phyloP scores from a whole-genome alignment of 2,113 vertebrate species.

The Paramisgurnus dabryanus region DNA sequence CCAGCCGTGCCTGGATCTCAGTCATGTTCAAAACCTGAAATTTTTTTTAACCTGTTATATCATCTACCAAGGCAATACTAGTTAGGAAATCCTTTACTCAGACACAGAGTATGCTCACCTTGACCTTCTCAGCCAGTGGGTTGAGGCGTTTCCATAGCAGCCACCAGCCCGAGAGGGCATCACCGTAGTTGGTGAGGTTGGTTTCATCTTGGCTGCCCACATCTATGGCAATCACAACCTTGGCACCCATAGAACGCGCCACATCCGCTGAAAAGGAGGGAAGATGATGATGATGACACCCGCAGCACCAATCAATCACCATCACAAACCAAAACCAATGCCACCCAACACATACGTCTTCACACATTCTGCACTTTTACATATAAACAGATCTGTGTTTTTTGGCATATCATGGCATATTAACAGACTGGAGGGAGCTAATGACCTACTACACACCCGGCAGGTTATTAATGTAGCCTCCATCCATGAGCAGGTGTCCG shows the following conservation, averaged over 20 bases:
- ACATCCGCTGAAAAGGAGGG: slow-evolving; percentile 81
- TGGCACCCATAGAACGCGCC: slow-evolving; percentile 90
- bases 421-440: neutral
- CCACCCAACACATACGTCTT: neutral
- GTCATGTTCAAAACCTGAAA: slow-evolving; percentile 93
- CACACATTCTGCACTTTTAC: neutral
- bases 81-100: neutral
- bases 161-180: slow-evolving; percentile 94
- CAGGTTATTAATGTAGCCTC: slow-evolving; percentile 95
- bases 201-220: slow-evolving; percentile 94
- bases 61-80: too few relatives aligned
- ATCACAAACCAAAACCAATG: neutral
- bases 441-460: slow-evolving; percentile 76
- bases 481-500: slow-evolving; percentile 93
- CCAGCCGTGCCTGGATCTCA: slow-evolving; percentile 92
- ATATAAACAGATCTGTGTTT: neutral
- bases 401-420: neutral
- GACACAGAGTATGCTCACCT: slow-evolving; percentile 73
- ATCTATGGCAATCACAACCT: slow-evolving; percentile 92
- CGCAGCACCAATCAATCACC: neutral
- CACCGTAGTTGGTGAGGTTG: slow-evolving; percentile 93
- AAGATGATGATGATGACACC: neutral
- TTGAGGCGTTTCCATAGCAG: slow-evolving; percentile 96
- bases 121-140: slow-evolving; percentile 88
- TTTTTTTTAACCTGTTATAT: too few relatives aligned